Evolutionary conservation across 1,140 invertebrate genomes (phyloP), one percentile per base, ranked within the genome.

Genomic region (Drosophila watanabei): DNA sequence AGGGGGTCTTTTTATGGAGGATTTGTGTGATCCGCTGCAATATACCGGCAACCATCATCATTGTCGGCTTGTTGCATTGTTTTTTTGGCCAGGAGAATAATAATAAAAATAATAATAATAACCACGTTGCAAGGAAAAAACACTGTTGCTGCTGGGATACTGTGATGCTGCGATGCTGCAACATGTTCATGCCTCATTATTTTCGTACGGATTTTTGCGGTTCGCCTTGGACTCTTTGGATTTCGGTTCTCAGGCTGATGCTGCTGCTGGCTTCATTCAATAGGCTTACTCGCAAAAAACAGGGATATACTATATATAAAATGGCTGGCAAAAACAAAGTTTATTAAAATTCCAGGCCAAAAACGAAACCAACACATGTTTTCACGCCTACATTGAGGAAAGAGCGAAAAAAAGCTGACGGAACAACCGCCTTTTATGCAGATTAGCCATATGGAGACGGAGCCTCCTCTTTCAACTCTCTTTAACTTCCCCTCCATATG

Each of bases 1-100:
- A 63, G 56, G 64, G 54, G 66, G 45, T 56, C 54, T 84, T 84
- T 91, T 91, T 91, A 91, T 91, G 85, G 89, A 78, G 81, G 89
- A 91, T 91, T 91, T 91, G 89, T 91, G 89, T 91, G 89, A 92
- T 91, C 84, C 76, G 84, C 79, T 91, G 89, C 89, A 91, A 91
- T 91, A 86, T 80, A 75, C 48, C 51, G 54, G 60, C 75, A 57
- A 35, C 48, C 64, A 78, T 75, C 84, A 82, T 75, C 82, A 68
- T 78, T 68, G 63, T 70, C 73, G 73, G 75, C 54, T 69, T 59
- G 63, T 75, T 81, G 85, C 82, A 91, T 91, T 90, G 86, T 90
- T 82, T 89, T 82, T 80, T 56, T 64, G 79, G 66, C 49, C 64
- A 35, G 20, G 35, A 72, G 61, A 79, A 86, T 66, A 86, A 85